phyloP scores from a whole-genome alignment of 2,113 vertebrate genomes.

The Oenanthe melanoleuca region DNA sequence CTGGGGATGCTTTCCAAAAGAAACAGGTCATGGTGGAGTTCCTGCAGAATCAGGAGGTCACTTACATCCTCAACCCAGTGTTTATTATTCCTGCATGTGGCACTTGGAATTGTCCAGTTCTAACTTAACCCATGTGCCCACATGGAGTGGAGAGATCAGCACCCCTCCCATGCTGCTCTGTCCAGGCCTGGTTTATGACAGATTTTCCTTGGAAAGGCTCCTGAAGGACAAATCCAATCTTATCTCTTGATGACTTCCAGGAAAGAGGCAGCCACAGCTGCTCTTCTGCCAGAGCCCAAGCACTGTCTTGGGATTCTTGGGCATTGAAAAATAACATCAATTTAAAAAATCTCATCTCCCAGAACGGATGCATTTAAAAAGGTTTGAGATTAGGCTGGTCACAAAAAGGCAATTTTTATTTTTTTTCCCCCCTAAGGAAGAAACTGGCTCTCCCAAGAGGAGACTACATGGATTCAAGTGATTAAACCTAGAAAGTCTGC shows the following conservation, averaged over 20 bases:
- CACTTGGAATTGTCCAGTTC: neutral
- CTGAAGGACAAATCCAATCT: neutral
- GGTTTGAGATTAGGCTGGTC: neutral
- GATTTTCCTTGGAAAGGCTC: neutral
- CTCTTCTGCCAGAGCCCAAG: neutral
- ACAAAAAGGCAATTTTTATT: neutral
- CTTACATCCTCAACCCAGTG: neutral
- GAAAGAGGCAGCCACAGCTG: neutral
- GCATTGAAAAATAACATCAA: neutral
- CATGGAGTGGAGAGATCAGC: neutral
- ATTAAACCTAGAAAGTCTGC: neutral
- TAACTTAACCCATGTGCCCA: neutral
- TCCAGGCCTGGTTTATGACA: neutral
- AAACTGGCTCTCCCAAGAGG: neutral
- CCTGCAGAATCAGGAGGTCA: neutral
- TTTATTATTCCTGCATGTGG: neutral
- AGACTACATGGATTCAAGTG: neutral
- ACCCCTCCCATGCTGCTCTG: neutral
- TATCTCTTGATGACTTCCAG: neutral
- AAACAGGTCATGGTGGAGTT: neutral
- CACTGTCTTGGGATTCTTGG: neutral
- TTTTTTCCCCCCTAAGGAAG: neutral
- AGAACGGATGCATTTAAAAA: neutral
- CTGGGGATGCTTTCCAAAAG: neutral
- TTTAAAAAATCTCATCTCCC: fast-evolving